Evolutionary conservation across 2,113 vertebrate genomes (phyloP).

Genomic region (Seriola rivoliana): DNA sequence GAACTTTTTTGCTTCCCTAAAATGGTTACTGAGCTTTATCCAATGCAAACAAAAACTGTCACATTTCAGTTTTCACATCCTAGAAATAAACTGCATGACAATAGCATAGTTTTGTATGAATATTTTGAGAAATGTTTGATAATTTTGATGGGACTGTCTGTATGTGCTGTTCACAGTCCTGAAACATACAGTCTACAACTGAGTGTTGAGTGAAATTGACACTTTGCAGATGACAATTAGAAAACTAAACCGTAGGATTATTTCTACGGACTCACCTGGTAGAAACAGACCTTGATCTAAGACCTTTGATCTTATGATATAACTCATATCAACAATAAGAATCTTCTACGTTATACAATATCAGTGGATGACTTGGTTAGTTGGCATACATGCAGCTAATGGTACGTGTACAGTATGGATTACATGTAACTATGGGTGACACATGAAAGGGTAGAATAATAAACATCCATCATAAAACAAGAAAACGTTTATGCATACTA

Average conservation of each 20-base stretch:
- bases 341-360: conserved; percentile 16
- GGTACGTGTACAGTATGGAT: not conserved
- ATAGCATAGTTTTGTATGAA: conserved; percentile 57
- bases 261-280: conserved; percentile 11
- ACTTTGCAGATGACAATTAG: conserved; percentile 15
- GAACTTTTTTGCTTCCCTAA: conserved; percentile 54
- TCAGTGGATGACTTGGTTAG: conserved; percentile 19
- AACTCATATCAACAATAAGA: conserved; percentile 17
- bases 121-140: conserved; percentile 41
- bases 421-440: conserved; percentile 1
- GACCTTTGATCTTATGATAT: conserved; percentile 18
- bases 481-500: not conserved
- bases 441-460: conserved; percentile 16
- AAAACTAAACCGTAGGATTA: conserved; percentile 16
- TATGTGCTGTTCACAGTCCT: conserved; percentile 8
- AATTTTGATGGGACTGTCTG: conserved; percentile 13
- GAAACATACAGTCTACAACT: not conserved
- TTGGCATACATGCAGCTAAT: not conserved
- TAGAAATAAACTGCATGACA: conserved; percentile 55
- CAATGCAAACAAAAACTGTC: conserved; percentile 53
- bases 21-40: conserved; percentile 71
- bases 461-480: conserved; percentile 7
- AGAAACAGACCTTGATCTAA: not conserved
- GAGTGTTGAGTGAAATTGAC: conserved; percentile 24
- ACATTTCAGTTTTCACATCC: conserved; percentile 29